These are phyloP conservation scores for Salmo trutta DNA, from an alignment of 2,797 vertebrate species.

Conservation along the genomic window DNA sequence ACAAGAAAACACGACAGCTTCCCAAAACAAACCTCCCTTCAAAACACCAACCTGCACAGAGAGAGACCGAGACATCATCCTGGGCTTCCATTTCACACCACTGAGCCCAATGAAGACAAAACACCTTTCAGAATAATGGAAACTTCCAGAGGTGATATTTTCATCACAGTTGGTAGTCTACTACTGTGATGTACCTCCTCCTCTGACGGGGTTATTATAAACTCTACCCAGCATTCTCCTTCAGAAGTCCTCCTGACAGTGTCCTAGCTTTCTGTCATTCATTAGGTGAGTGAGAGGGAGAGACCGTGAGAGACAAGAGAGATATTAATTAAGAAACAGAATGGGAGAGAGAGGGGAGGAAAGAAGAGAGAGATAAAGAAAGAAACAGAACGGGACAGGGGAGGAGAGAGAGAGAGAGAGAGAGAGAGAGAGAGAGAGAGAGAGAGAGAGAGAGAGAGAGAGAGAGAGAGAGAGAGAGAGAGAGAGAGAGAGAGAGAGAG, in stretches of 20 bases:
- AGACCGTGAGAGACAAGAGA: background rate
- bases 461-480: conserved; percentile 12
- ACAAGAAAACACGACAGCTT: conserved; percentile 19
- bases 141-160: conserved; percentile 30
- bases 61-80: background rate
- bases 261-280: conserved; percentile 23
- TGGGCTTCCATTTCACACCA: conserved; percentile 43
- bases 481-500: background rate
- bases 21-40: conserved; percentile 28
- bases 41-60: conserved; percentile 32
- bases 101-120: conserved; percentile 38
- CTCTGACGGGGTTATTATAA: conserved; percentile 11
- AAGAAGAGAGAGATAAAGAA: background rate
- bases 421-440: conserved; percentile 4
- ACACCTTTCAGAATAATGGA: conserved; percentile 21
- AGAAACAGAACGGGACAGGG: background rate
- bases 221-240: conserved; percentile 16
- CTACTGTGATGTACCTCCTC: background rate
- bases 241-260: conserved; percentile 8
- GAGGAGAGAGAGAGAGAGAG: background rate
- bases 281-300: background rate
- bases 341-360: conserved; percentile 16
- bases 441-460: background rate
- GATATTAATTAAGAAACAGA: background rate
- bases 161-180: background rate